phyloP scores from a whole-genome alignment of 2,888 invertebrate genomes.

The Malachius bipustulatus region DNA sequence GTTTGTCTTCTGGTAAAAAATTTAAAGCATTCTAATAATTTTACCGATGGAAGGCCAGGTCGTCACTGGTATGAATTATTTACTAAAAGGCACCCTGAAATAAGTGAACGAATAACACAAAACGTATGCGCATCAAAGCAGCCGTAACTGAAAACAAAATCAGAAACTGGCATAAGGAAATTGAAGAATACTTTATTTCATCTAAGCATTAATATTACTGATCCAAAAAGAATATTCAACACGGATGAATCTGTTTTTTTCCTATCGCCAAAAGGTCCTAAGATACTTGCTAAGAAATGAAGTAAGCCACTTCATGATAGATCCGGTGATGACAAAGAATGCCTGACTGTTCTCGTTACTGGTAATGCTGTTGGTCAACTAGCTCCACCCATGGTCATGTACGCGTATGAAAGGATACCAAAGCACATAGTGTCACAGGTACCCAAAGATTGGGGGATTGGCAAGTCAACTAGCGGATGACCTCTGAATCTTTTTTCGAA shows the following conservation, averaged over 20 bases:
- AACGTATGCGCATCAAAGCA: conserved; percentile 10
- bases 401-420: conserved; percentile 9
- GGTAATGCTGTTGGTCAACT: conserved; percentile 12
- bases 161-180: conserved; percentile 10
- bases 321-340: conserved; percentile 8
- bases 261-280: conserved; percentile 9
- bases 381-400: conserved; percentile 10
- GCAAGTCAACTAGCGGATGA: conserved; percentile 8
- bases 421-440: conserved; percentile 10
- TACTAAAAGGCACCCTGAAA: conserved; percentile 11
- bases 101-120: conserved; percentile 10
- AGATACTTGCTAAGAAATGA: conserved; percentile 7
- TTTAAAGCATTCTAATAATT: conserved; percentile 10
- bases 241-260: conserved; percentile 11
- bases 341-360: conserved; percentile 11
- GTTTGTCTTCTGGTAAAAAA: conserved; percentile 11
- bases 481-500: conserved; percentile 9
- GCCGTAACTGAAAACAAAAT: conserved; percentile 11
- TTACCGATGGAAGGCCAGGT: conserved; percentile 10
- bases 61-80: conserved; percentile 14
- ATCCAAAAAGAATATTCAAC: too few relatives aligned
- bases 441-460: conserved; percentile 8
- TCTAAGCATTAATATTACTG: too few relatives aligned
- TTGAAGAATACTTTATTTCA: conserved; percentile 6
- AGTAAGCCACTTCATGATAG: conserved; percentile 9